phyloP scores from a whole-genome alignment of 1,140 invertebrate genomes.

The Heliconius eleuchia region DNA sequence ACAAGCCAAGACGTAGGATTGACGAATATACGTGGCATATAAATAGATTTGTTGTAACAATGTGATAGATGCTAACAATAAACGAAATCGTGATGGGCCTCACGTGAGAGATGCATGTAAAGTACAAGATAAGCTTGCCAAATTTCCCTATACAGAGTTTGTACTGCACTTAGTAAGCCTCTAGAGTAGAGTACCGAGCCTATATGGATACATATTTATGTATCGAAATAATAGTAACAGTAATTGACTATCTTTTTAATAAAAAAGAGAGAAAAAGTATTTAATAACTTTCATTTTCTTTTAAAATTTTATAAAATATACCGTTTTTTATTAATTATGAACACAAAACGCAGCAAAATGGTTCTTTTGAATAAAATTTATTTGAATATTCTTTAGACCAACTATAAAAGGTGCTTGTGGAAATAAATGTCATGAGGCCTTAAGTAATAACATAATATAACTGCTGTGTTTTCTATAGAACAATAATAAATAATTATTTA shows the following conservation, averaged over 20 bases:
- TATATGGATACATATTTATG: background rate
- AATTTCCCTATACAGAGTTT: background rate
- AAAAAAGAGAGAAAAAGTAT: too few species aligned
- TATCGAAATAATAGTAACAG: background rate
- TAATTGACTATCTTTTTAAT: too few species aligned
- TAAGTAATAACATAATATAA: slow-evolving; percentile 42
- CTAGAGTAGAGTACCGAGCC: background rate
- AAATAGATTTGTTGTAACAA: slow-evolving; percentile 47
- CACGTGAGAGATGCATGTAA: slow-evolving; percentile 37
- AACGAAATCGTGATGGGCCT: slow-evolving; percentile 32
- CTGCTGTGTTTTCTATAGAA: background rate
- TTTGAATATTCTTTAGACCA: too few species aligned
- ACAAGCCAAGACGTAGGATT: slow-evolving; percentile 43
- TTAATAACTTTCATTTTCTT: too few species aligned
- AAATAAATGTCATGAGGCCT: slow-evolving; percentile 51
- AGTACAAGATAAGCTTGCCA: slow-evolving; percentile 37
- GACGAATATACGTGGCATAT: slow-evolving; percentile 43
- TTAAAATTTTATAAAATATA: too few species aligned
- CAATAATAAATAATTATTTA: too few species aligned
- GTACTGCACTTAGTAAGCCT: background rate
- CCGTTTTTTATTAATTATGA: too few species aligned
- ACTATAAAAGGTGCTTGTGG: background rate
- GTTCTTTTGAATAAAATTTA: too few species aligned
- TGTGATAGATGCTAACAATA: slow-evolving; percentile 39
- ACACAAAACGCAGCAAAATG: too few species aligned